Conservation (phyloP, 1,140 invertebrate genomes). For the Psix sp. region DNA sequence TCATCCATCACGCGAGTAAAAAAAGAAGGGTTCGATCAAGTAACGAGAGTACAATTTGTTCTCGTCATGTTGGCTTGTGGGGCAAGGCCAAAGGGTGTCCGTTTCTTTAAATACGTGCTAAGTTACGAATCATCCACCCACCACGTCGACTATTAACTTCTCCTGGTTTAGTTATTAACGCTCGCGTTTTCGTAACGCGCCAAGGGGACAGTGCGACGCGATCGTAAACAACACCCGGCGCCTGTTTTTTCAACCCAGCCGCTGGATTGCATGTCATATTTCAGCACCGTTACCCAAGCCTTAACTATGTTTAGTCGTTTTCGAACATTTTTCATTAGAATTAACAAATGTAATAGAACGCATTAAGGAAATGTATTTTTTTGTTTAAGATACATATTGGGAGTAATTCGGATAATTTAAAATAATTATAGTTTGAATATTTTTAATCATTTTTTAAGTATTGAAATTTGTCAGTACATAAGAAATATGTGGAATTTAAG, state of each 20-base stretch:
- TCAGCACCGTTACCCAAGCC: slow-evolving; percentile 23
- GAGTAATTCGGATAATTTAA: too few relatives aligned
- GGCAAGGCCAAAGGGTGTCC: slow-evolving; percentile 46
- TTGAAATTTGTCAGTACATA: too few relatives aligned
- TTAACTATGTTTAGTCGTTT: slow-evolving; percentile 24
- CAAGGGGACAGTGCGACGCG: slow-evolving; percentile 41
- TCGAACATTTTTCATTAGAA: not conserved
- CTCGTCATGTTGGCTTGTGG: slow-evolving; percentile 61
- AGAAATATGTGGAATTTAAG: too few relatives aligned
- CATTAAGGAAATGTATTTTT: too few relatives aligned
- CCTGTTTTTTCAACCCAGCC: slow-evolving; percentile 38
- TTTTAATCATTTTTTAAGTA: too few relatives aligned
- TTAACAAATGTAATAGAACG: too few relatives aligned
- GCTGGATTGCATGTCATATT: slow-evolving; percentile 30
- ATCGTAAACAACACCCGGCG: slow-evolving; percentile 64
- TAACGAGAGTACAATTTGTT: slow-evolving; percentile 65
- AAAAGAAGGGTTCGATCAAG: slow-evolving; percentile 55
- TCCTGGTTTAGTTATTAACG: slow-evolving; percentile 50
- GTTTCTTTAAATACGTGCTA: slow-evolving; percentile 48
- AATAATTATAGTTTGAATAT: too few relatives aligned
- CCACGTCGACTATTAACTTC: slow-evolving; percentile 58
- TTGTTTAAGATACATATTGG: too few relatives aligned
- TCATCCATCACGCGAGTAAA: slow-evolving; percentile 63
- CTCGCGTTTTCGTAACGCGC: slow-evolving; percentile 34
- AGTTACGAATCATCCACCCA: slow-evolving; percentile 56